Conservation (phyloP, 1,140 invertebrate species). For the Drosophila arawakana region DNA sequence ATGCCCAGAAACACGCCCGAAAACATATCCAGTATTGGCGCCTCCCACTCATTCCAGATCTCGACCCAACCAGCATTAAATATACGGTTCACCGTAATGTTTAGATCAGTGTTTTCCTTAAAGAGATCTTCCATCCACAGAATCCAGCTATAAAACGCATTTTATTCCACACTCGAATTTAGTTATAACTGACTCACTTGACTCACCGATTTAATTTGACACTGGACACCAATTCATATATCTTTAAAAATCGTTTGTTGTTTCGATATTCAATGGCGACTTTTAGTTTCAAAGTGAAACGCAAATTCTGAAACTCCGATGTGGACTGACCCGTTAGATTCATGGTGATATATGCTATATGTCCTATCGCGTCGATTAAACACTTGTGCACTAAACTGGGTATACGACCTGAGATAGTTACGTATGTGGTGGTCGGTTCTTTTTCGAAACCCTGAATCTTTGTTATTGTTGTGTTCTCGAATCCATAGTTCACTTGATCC, state of each 20-base stretch:
- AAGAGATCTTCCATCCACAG: conserved; percentile 16
- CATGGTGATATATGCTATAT: conserved; percentile 29
- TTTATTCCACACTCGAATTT: not conserved
- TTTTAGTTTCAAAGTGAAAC: conserved; percentile 56
- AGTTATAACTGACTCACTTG: not conserved
- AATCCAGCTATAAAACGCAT: conserved; percentile 10
- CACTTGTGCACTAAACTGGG: conserved; percentile 61
- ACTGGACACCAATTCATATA: conserved; percentile 52
- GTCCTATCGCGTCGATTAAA: conserved; percentile 24
- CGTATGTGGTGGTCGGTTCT: conserved; percentile 41
- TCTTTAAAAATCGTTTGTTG: conserved; percentile 56
- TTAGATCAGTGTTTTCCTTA: conserved; percentile 26
- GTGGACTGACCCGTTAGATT: conserved; percentile 45
- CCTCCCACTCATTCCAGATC: conserved; percentile 33
- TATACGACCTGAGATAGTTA: conserved; percentile 60
- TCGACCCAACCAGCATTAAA: conserved; percentile 29
- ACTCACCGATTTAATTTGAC: conserved; percentile 58
- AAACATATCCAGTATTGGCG: conserved; percentile 14
- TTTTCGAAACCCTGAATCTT: conserved; percentile 49
- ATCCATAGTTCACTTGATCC: conserved; percentile 60
- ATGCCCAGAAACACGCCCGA: conserved; percentile 13
- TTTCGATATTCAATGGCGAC: conserved; percentile 55
- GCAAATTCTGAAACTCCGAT: conserved; percentile 64
- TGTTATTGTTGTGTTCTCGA: conserved; percentile 65
- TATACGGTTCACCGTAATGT: conserved; percentile 14